phyloP scores from a whole-genome alignment of 2,888 invertebrate genomes.

The Agrilus cyanescens region DNA sequence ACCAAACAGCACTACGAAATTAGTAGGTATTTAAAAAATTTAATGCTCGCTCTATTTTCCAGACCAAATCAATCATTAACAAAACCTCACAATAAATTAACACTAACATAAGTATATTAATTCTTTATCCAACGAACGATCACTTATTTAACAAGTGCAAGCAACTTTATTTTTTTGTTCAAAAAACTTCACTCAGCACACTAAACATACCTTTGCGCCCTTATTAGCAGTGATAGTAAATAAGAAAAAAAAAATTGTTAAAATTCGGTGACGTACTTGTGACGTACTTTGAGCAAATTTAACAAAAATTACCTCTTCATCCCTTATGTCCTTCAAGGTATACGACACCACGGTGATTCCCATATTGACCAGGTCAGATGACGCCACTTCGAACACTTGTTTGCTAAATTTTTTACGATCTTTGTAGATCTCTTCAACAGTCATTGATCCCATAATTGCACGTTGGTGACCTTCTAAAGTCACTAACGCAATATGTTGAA shows the following conservation, averaged over 20 bases:
- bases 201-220: slow-evolving; percentile 52
- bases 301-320: slow-evolving; percentile 68
- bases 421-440: slow-evolving; percentile 92
- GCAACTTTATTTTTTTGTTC: too few relatives aligned
- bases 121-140: too few relatives aligned
- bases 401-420: slow-evolving; percentile 93
- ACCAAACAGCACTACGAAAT: too few relatives aligned
- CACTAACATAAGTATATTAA: too few relatives aligned
- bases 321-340: slow-evolving; percentile 86
- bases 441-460: slow-evolving; percentile 95
- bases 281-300: not conserved
- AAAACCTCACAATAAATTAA: too few relatives aligned
- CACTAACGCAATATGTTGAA: slow-evolving; percentile 82
- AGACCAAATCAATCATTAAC: too few relatives aligned
- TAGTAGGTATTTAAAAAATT: too few relatives aligned
- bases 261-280: slow-evolving; percentile 1
- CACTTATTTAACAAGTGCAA: too few relatives aligned
- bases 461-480: slow-evolving; percentile 90
- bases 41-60: too few relatives aligned
- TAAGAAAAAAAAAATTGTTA: slow-evolving; percentile 13
- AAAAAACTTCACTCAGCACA: not conserved
- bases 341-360: slow-evolving; percentile 93
- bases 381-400: slow-evolving; percentile 88
- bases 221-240: slow-evolving; percentile 32
- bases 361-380: slow-evolving; percentile 91